These are phyloP conservation scores for Hemibagrus guttatus DNA, from an alignment of 2,797 vertebrate species.

Conservation along the genomic window DNA sequence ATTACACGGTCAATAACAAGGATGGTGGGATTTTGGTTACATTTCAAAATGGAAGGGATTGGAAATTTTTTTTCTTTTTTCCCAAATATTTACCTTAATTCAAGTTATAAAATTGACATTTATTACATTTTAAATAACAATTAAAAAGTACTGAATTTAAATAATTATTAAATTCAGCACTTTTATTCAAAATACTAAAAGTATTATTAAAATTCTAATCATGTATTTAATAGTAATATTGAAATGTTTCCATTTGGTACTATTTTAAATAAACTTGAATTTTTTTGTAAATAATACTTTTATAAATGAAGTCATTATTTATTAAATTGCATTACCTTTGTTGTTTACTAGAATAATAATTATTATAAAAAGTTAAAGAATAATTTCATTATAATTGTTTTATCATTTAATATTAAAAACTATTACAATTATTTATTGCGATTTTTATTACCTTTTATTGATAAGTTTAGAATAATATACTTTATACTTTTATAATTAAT, in stretches of 20 bases:
- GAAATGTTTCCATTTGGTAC: background rate
- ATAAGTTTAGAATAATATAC: background rate
- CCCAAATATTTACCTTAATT: background rate
- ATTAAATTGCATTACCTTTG: background rate
- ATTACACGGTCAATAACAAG: slow-evolving; percentile 51
- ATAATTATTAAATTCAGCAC: too few relatives aligned
- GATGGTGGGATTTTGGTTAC: slow-evolving; percentile 12
- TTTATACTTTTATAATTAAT: background rate
- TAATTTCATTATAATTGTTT: too few relatives aligned
- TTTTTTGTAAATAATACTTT: too few relatives aligned
- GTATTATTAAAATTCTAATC: too few relatives aligned
- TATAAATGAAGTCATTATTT: too few relatives aligned
- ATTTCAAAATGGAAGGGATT: background rate
- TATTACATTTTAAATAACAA: background rate
- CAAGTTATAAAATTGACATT: background rate
- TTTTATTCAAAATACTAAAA: too few relatives aligned
- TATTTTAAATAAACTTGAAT: background rate
- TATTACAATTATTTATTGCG: background rate
- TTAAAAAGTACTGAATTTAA: too few relatives aligned
- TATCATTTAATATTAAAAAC: background rate
- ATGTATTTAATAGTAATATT: background rate
- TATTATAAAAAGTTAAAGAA: too few relatives aligned
- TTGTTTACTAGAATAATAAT: background rate
- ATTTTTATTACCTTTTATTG: background rate
- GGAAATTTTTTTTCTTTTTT: background rate